Conservation (phyloP, 2,797 vertebrate genomes). For the Gallinago stenura region DNA sequence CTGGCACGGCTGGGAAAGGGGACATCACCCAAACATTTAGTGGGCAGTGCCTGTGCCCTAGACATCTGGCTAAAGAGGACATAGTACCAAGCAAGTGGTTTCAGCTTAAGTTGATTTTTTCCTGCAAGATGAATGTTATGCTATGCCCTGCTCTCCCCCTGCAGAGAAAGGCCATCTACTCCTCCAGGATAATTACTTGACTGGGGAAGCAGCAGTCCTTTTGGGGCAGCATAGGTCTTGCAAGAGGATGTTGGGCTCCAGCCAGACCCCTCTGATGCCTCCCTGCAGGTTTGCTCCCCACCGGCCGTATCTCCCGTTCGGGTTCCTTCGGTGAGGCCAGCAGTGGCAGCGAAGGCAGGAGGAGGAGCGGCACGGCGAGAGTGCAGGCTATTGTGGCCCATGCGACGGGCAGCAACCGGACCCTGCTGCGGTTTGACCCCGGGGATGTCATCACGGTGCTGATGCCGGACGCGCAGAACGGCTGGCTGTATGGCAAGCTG, state of each 20-base stretch:
- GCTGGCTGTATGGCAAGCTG: conserved; percentile 94
- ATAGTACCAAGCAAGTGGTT: not conserved
- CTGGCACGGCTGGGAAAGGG: not conserved
- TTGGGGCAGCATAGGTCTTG: not conserved
- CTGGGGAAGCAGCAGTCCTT: not conserved
- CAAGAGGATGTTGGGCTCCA: not conserved
- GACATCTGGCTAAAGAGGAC: not conserved
- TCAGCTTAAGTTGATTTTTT: not conserved
- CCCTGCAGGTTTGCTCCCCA: conserved; percentile 70
- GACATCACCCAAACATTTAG: not conserved
- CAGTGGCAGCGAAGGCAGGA: conserved; percentile 68
- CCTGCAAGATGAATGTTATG: not conserved
- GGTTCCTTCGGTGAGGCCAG: conserved; percentile 87
- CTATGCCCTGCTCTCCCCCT: not conserved
- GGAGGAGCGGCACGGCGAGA: conserved; percentile 24
- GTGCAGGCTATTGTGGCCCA: conserved; percentile 90
- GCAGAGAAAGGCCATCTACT: not conserved
- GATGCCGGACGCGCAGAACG: conserved; percentile 89
- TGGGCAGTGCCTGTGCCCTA: not conserved
- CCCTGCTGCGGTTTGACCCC: conserved; percentile 87
- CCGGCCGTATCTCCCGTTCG: conserved; percentile 79
- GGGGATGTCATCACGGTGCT: conserved; percentile 87
- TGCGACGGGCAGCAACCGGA: conserved; percentile 86
- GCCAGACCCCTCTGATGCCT: not conserved
- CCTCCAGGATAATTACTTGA: not conserved